Conservation (phyloP, 2,888 invertebrate species). For the Clivina fossor region DNA sequence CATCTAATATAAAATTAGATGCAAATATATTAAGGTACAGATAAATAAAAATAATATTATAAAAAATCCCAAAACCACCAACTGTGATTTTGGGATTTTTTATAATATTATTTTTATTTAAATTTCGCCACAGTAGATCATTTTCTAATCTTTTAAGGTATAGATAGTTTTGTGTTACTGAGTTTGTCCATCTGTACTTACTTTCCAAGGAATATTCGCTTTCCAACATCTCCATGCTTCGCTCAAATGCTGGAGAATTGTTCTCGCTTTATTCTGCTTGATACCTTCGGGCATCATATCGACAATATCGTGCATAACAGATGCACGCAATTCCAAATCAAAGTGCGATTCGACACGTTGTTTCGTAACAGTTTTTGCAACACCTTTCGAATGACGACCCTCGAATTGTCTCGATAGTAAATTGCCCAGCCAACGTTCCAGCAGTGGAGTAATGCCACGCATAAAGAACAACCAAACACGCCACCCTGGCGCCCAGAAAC, state of each 20-base stretch:
- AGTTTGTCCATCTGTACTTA: conserved; percentile 48
- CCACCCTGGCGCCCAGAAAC: conserved; percentile 99
- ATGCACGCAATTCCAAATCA: conserved; percentile 96
- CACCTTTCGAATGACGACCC: conserved; percentile 98
- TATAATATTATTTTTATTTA: too few relatives aligned
- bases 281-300: conserved; percentile 99
- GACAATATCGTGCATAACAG: conserved; percentile 97
- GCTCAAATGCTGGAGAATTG: conserved; percentile 96
- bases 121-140: too few relatives aligned
- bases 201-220: conserved; percentile 99
- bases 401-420: conserved; percentile 97
- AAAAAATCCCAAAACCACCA: too few relatives aligned
- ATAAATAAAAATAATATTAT: too few relatives aligned
- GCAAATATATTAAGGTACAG: too few relatives aligned
- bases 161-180: too few relatives aligned
- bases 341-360: conserved; percentile 99
- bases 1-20: too few relatives aligned
- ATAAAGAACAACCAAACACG: conserved; percentile 99
- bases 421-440: conserved; percentile 99
- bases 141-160: too few relatives aligned
- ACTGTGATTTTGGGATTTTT: too few relatives aligned
- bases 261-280: conserved; percentile 99
- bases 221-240: conserved; percentile 99
- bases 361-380: conserved; percentile 99
- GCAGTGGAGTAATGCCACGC: conserved; percentile 95